phyloP scores from a whole-genome alignment of 2,888 invertebrate species.

The Heteropelma amictum region DNA sequence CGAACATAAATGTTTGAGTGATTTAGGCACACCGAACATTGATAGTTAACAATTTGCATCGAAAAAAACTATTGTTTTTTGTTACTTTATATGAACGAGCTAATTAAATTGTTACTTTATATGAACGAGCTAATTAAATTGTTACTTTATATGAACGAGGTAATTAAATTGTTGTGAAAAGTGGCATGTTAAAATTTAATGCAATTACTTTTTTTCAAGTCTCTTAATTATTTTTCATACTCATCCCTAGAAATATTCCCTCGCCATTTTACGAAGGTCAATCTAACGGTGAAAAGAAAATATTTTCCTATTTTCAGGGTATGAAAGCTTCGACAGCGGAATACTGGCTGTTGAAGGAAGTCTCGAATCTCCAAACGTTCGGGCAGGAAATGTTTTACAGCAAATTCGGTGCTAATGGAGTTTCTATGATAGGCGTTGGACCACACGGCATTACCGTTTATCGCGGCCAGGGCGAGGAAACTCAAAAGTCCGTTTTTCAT shows the following conservation, averaged over 20 bases:
- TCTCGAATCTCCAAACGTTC: constrained; percentile 88
- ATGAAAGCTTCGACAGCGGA: constrained; percentile 89
- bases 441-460: constrained; percentile 90
- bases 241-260: not conserved
- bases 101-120: no score
- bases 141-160: no score
- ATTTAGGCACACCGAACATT: no score
- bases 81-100: no score
- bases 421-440: constrained; percentile 86
- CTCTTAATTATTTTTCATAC: no score
- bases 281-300: not conserved
- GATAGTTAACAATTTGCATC: no score
- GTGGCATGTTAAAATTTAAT: no score
- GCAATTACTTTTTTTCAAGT: no score
- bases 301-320: constrained; percentile 77
- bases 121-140: no score
- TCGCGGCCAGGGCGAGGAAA: constrained; percentile 83
- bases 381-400: constrained; percentile 91
- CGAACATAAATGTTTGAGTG: no score
- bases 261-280: not conserved
- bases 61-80: no score
- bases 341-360: constrained; percentile 90
- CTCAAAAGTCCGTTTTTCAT: constrained; percentile 80
- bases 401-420: constrained; percentile 81
- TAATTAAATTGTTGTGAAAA: no score